A percentile compares a stretch with the other conserved stretches of the same genome.
Conservation (phyloP, 2,888 invertebrate genomes). For the Callosobruchus maculatus region DNA sequence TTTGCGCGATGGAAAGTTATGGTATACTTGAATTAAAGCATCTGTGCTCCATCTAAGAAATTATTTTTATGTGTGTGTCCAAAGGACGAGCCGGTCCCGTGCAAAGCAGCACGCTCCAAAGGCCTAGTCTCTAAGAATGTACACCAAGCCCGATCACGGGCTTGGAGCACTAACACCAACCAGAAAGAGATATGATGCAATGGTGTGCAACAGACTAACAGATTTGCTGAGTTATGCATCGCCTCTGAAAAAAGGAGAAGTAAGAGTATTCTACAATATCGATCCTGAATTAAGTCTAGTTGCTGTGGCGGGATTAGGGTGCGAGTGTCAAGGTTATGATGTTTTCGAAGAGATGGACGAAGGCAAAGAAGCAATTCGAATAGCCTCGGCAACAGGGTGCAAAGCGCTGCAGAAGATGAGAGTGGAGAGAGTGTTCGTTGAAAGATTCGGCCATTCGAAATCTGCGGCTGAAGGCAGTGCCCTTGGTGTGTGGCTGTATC, state of each 20-base stretch:
- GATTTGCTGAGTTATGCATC: constrained; percentile 48
- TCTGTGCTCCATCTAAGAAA: too few relatives aligned
- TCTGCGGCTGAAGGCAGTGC: constrained; percentile 76
- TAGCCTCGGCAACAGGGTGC: constrained; percentile 61
- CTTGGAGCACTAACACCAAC: constrained; percentile 61
- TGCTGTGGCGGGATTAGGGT: constrained; percentile 72
- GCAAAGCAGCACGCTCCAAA: constrained; percentile 35
- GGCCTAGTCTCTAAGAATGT: constrained; percentile 63
- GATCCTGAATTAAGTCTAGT: constrained; percentile 63
- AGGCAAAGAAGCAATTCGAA: constrained; percentile 68
- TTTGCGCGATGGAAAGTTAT: too few relatives aligned
- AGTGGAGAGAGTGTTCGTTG: constrained; percentile 61
- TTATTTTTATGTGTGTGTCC: too few relatives aligned
- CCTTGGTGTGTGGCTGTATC: constrained; percentile 66
- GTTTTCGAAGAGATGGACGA: constrained; percentile 69
- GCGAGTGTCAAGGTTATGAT: constrained; percentile 64
- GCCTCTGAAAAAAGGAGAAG: constrained; percentile 54
- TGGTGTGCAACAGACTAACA: constrained; percentile 55
- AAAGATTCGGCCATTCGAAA: constrained; percentile 73
- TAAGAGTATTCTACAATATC: constrained; percentile 62
- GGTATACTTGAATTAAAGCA: too few relatives aligned
- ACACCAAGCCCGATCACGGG: constrained; percentile 56
- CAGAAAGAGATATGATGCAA: constrained; percentile 58
- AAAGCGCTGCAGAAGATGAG: constrained; percentile 55
- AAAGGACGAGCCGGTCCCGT: too few relatives aligned